Base-by-base conservation (phyloP, 1,140 invertebrate species). In the Ooceraea biroi region DNA sequence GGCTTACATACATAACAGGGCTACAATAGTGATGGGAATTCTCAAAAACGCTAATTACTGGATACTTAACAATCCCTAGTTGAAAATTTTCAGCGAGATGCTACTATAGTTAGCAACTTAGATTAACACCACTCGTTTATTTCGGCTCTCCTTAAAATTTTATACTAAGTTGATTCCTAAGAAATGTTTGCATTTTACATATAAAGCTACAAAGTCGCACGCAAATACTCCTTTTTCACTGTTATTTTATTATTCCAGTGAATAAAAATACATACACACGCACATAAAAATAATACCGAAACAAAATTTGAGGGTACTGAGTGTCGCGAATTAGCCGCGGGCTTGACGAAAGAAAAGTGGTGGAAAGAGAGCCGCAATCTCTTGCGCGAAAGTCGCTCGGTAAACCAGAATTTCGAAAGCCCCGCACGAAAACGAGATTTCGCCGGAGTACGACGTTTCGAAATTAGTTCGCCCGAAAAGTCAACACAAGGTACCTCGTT, bases 391-490 rank as follows among this genome's bases (percentile, higher is more conserved):
- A 80, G 66, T 80, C 52, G 22, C 65, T 27, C 17, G 65, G 63
- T 55, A 41, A 52, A 44, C 30, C 65, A 44, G 65, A 71, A 80
- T 80, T 80, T 69, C 76, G 50, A 80, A 80, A 50, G 36, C 65
- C n/a, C 57, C 52, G 50, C 36, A 65, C 36, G 76, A 71, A 80
- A 80, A 80, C 41, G 65, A 80, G 76, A 80, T 80, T 80, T 80
- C 48, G 66, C 52, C 22, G 50, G 50, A 69, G 58, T 76, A 76
- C 50, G 76, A 80, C 25, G 65, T 69, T 80, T 80, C 76, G 41
- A 80, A 69, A 80, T 80, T 80, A 80, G 76, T 71, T 80, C 52
- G 65, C 12, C n/a, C 36, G 65, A 25, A 80, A 71, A 80, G 65
- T 80, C 76, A 80, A 80, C 76, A 80, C 44, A 46, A 80, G 71